Percentiles rank a stretch among this genome's conserved stretches.
These are phyloP conservation scores for Vollenhovia emeryi DNA, from an alignment of 1,140 invertebrate genomes.

Conservation along the genomic window DNA sequence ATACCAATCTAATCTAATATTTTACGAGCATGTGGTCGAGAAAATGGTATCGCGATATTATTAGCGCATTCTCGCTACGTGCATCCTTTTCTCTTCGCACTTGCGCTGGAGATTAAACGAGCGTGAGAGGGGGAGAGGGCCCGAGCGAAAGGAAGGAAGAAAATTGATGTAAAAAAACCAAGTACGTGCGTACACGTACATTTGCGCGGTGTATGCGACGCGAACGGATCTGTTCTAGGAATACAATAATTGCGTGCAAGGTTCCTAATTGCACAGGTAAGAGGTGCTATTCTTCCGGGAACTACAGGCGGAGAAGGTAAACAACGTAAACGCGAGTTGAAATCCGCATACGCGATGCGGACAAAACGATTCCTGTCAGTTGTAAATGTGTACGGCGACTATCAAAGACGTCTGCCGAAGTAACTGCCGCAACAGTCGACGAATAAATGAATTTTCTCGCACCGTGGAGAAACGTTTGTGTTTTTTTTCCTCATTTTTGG, in stretches of 20 bases:
- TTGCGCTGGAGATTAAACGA: background rate
- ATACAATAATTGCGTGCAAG: background rate
- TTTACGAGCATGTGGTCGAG: too few species aligned
- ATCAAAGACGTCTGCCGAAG: background rate
- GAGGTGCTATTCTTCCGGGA: background rate
- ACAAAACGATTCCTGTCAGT: background rate
- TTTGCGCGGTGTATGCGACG: too few species aligned
- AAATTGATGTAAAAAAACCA: background rate
- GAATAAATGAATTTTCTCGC: background rate
- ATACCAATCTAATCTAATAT: background rate
- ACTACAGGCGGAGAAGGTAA: background rate
- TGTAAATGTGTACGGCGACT: background rate
- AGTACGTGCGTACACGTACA: background rate
- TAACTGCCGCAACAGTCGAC: background rate
- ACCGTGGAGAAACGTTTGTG: background rate
- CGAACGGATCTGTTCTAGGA: background rate
- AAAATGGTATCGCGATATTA: background rate
- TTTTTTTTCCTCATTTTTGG: too few species aligned
- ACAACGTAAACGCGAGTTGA: background rate
- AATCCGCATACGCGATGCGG: background rate
- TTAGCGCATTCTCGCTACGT: background rate
- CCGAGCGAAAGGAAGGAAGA: background rate
- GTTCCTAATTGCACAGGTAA: slow-evolving; percentile 3
- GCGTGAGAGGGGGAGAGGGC: background rate
- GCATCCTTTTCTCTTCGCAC: background rate